Evolutionary conservation across 2,113 vertebrate genomes (phyloP).

Genomic region (Tenebrosternarchus preto): DNA sequence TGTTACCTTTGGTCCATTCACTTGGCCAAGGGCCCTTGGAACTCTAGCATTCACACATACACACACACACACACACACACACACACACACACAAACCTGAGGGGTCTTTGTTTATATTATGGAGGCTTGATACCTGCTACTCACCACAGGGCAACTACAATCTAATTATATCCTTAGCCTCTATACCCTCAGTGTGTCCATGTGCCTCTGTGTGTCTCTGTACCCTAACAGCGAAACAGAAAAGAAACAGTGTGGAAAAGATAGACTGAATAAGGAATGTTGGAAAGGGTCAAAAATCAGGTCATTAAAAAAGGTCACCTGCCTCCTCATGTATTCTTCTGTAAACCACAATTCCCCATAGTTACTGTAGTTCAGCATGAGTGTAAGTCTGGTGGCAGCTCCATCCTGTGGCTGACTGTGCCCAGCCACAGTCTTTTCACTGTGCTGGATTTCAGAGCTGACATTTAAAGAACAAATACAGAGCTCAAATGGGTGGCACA

Average conservation of each 20-base stretch:
- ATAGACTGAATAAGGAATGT: conserved; percentile 35
- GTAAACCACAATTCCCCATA: conserved; percentile 24
- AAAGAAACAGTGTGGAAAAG: conserved; percentile 11
- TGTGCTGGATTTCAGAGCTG: conserved; percentile 73
- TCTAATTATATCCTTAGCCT: conserved; percentile 45
- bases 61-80: not conserved
- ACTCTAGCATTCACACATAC: not conserved
- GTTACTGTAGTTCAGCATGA: conserved; percentile 34
- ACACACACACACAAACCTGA: not conserved
- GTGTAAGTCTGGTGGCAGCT: conserved; percentile 37
- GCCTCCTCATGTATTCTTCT: conserved; percentile 11
- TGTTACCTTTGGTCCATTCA: conserved; percentile 17
- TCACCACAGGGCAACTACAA: conserved; percentile 26
- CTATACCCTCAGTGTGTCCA: conserved; percentile 5
- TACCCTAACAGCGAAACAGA: not conserved
- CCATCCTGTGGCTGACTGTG: conserved; percentile 61
- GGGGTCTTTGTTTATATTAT: conserved; percentile 31
- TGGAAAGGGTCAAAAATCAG: conserved; percentile 27
- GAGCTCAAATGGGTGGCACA: conserved; percentile 73
- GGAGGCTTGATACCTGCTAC: conserved; percentile 9
- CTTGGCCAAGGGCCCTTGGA: not conserved
- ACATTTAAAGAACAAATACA: conserved; percentile 80
- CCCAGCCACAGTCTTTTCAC: conserved; percentile 65
- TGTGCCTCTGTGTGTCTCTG: conserved; percentile 4
- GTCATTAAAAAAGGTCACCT: conserved; percentile 29